Evolutionary conservation across 2,888 invertebrate genomes (phyloP).

Genomic region (Xestia sexstrigata): DNA sequence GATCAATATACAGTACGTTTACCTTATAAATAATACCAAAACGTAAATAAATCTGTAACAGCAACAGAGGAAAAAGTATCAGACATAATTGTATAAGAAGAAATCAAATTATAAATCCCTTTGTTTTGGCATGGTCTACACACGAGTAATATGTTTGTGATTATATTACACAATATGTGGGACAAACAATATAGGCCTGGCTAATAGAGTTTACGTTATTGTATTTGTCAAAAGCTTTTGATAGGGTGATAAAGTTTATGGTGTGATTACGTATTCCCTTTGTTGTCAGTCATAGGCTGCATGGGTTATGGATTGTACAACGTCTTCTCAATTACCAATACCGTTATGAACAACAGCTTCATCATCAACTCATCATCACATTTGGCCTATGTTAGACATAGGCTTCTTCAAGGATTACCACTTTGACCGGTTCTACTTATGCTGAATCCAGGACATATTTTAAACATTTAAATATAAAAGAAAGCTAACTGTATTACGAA

Average conservation of each 20-base stretch:
- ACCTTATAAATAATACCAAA: slow-evolving; percentile 10
- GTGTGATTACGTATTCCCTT: slow-evolving; percentile 9
- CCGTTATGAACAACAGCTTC: neutral
- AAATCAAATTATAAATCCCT: slow-evolving; percentile 60
- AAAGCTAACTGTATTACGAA: neutral
- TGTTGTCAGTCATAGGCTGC: neutral
- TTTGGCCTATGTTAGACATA: neutral
- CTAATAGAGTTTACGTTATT: slow-evolving; percentile 54
- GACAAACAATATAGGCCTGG: slow-evolving; percentile 43
- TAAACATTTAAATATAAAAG: neutral
- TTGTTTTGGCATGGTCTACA: slow-evolving; percentile 49
- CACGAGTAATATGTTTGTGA: slow-evolving; percentile 35
- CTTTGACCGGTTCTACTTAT: neutral
- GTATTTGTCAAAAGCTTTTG: slow-evolving; percentile 46
- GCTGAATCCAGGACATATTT: neutral
- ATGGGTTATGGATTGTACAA: neutral
- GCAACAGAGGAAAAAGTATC: slow-evolving; percentile 22
- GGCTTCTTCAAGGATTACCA: neutral
- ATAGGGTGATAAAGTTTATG: slow-evolving; percentile 16
- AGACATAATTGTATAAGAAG: slow-evolving; percentile 27
- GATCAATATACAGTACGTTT: neutral
- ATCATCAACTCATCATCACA: neutral
- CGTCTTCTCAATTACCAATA: neutral
- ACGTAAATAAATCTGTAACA: slow-evolving; percentile 28
- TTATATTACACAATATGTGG: slow-evolving; percentile 43